Evolutionary conservation across 2,888 invertebrate genomes (phyloP).

Genomic region (Machimus rusticus): DNA sequence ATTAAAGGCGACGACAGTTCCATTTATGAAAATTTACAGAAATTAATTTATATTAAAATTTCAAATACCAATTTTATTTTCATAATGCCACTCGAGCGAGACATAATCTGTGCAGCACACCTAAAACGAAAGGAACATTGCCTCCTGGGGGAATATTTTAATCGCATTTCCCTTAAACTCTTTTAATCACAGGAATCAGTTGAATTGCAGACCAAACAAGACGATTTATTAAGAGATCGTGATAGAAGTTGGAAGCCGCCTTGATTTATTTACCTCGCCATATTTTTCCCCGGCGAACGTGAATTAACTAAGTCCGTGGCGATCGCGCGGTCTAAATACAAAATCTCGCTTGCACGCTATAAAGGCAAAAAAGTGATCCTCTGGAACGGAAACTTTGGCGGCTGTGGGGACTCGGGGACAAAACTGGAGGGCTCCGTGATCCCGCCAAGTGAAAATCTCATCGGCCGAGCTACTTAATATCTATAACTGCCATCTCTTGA

Average conservation of each 20-base stretch:
- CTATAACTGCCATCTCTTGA: conserved; percentile 43
- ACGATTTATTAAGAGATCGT: conserved; percentile 50
- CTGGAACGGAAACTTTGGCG: background rate
- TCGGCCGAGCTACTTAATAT: conserved; percentile 41
- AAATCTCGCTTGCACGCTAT: background rate
- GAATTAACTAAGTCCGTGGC: conserved; percentile 49
- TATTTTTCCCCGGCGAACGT: conserved; percentile 48
- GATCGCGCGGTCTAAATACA: conserved; percentile 44
- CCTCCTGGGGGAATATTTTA: conserved; percentile 9
- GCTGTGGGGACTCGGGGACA: background rate
- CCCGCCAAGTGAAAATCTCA: conserved; percentile 30
- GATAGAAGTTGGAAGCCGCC: conserved; percentile 52
- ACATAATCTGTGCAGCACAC: background rate
- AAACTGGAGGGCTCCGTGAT: conserved; percentile 1
- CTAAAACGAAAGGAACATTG: background rate
- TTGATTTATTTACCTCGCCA: conserved; percentile 50
- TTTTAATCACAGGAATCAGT: conserved; percentile 17
- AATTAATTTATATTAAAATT: background rate
- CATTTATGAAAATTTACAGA: background rate
- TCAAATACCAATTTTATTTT: background rate
- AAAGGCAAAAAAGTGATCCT: background rate
- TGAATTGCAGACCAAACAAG: conserved; percentile 34
- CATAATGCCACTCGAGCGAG: background rate
- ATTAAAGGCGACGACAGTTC: background rate
- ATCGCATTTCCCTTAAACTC: conserved; percentile 38